Evolutionary conservation across 2,113 vertebrate species (phyloP), one percentile per base, ranked within the genome.

Genomic region (Microcebus lehilahytsara): DNA sequence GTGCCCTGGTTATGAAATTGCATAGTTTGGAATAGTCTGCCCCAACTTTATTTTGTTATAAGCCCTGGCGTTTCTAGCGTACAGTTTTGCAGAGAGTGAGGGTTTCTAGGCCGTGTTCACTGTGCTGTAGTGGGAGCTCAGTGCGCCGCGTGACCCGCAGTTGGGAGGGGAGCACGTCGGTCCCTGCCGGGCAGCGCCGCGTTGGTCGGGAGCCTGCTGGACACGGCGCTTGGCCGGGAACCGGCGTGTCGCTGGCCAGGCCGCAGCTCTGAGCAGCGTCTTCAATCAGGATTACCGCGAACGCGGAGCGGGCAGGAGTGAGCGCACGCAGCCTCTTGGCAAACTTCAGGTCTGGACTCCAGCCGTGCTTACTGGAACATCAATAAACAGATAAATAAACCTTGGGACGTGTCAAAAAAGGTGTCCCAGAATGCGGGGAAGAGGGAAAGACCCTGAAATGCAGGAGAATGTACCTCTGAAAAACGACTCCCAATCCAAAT

Each of bases 281-380:
- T 23, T 11, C 20, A 5, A 27, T n/a, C 17, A 16, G 10, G 9
- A 0, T 22, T 4, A 51, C 27, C 3, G 42, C 11, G 22, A 34
- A 7, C 10, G 0, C 30, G 25, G 53, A 30, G 8, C 2, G 42
- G 17, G 32, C 0, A 2, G 46, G 11, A 34, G 42, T 16, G 17
- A 27, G 32, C 25, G 4, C 17, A 25, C 53, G 12, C 6, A 6
- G 86, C 17, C 12, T 53, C 34, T 32, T 30, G 56, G 49, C 71
- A 3, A 5, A 14, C 20, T 51, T 32, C n/a, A 9, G 22, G 75
- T 34, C 64, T 84, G 16, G 53, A 53, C 51, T 40, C 13, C 40
- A 66, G 49, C 32, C 77, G 0, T 60, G 78, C 40, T 81, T 12
- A 22, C 23, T 27, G 51, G 49, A 80, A 49, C 34, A 17, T 34